These are phyloP conservation scores for Halcyon chelicuti DNA, from an alignment of 2,797 vertebrate genomes.

Conservation along the genomic window DNA sequence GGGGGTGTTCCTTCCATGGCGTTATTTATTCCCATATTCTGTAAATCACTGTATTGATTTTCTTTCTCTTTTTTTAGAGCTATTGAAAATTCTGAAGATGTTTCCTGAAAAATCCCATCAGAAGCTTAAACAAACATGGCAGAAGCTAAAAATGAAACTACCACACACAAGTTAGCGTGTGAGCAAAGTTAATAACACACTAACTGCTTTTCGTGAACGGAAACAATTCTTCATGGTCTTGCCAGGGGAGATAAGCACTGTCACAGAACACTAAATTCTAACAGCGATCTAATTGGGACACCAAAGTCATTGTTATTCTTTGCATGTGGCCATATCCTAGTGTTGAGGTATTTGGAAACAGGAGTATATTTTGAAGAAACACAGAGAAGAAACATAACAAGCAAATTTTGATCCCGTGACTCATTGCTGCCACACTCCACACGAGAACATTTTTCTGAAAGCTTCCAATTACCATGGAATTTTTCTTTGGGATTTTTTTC, in stretches of 20 bases:
- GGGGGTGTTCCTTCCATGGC: rapidly evolving
- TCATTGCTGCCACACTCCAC: neutral
- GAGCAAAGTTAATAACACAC: neutral
- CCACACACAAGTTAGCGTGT: neutral
- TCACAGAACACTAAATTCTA: neutral
- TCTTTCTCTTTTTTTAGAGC: too few relatives aligned
- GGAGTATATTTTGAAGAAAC: neutral
- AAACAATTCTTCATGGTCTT: neutral
- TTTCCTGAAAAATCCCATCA: neutral
- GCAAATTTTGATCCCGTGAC: neutral
- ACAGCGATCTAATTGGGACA: neutral
- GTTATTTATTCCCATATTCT: neutral
- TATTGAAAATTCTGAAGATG: neutral
- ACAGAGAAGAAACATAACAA: neutral
- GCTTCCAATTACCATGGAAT: neutral
- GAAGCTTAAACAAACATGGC: neutral
- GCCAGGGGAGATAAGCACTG: neutral
- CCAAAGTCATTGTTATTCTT: neutral
- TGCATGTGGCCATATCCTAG: neutral
- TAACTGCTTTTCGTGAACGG: neutral
- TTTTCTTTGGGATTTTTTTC: neutral
- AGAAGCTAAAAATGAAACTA: neutral
- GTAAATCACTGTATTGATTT: neutral
- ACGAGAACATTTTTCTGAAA: conserved; percentile 3
- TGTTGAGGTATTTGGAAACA: neutral